Evolutionary conservation across 64 coral and sea anemone species (phyloP).

Genomic region (Trachythela sp.): DNA sequence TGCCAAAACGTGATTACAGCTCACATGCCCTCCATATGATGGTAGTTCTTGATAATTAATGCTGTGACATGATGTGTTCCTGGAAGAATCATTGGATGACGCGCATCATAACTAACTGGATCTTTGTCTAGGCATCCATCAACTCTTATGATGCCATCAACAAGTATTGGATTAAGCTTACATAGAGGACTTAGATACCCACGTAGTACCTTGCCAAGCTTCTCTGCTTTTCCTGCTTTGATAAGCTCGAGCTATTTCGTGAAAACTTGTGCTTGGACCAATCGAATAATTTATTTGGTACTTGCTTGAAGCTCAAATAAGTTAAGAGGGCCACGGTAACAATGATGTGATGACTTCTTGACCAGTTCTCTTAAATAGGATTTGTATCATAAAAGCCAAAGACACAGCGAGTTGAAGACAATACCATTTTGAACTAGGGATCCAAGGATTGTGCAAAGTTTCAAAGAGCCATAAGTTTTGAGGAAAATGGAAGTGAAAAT

Average conservation of each 20-base stretch:
- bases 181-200: slow-evolving; percentile 8
- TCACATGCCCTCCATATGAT: background rate
- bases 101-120: background rate
- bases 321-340: background rate
- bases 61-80: background rate
- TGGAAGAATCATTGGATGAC: slow-evolving; percentile 22
- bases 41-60: background rate
- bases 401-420: background rate
- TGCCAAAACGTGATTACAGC: background rate
- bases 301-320: background rate
- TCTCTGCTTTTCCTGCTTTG: background rate
- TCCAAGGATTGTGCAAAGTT: too few relatives aligned
- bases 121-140: background rate
- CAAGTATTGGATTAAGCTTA: background rate
- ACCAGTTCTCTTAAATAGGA: background rate
- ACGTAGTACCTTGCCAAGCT: background rate
- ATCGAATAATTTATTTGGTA: background rate
- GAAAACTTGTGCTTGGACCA: slow-evolving; percentile 1
- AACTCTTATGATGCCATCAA: background rate
- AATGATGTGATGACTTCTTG: background rate
- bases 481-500: too few relatives aligned
- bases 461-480: too few relatives aligned
- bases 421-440: slow-evolving; percentile 7
- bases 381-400: background rate
- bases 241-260: background rate